These are phyloP conservation scores for Listrodromus nycthemerus DNA, from an alignment of 2,888 invertebrate species.

Conservation along the genomic window DNA sequence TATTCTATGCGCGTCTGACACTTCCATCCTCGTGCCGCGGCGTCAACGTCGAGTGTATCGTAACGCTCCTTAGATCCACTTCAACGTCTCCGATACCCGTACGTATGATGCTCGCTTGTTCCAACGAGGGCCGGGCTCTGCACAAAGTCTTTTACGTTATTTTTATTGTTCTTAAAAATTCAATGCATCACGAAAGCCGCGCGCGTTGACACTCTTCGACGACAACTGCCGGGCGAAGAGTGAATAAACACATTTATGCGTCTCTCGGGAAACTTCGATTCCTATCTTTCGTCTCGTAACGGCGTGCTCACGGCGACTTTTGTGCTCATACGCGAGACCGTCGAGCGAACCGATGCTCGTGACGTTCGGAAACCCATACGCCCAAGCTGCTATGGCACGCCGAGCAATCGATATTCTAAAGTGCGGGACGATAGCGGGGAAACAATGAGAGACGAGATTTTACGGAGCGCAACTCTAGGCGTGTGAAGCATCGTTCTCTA, in stretches of 20 bases:
- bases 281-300: constrained; percentile 3
- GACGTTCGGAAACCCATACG: constrained; percentile 18
- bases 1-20: constrained; percentile 31
- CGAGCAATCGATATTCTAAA: constrained; percentile 22
- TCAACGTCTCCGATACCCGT: neutral
- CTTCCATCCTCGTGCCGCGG: constrained; percentile 20
- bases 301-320: neutral
- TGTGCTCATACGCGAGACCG: constrained; percentile 6
- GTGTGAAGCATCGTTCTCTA: neutral
- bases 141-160: constrained; percentile 16
- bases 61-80: constrained; percentile 46
- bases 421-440: neutral
- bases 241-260: constrained; percentile 51
- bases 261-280: constrained; percentile 26
- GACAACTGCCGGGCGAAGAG: constrained; percentile 22
- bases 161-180: constrained; percentile 14
- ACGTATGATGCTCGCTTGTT: constrained; percentile 11
- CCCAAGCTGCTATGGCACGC: neutral
- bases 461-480: neutral
- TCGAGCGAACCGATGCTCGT: constrained; percentile 18
- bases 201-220: constrained; percentile 2
- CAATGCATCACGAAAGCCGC: constrained; percentile 13
- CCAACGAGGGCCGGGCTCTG: neutral
- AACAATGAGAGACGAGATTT: neutral
- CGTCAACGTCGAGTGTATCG: constrained; percentile 41